phyloP scores from a whole-genome alignment of 92 coral and sea anemone genomes.

The Bergia sp. region DNA sequence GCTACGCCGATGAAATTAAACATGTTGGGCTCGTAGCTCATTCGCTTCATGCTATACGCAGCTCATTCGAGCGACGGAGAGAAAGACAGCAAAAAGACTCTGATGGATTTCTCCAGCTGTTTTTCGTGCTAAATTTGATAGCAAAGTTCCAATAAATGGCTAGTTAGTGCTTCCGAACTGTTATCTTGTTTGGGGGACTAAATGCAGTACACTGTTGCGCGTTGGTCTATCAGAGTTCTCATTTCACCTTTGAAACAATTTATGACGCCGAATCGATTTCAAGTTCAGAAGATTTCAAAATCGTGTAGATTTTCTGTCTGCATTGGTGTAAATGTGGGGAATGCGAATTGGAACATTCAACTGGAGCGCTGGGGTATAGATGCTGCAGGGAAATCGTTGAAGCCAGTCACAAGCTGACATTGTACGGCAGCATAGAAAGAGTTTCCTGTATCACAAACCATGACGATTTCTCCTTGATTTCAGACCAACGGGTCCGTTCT shows the following conservation, averaged over 20 bases:
- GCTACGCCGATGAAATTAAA: not conserved
- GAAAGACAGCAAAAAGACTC: slow-evolving; percentile 22
- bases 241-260: slow-evolving; percentile 2
- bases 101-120: slow-evolving; percentile 22
- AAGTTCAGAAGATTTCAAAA: slow-evolving; percentile 1
- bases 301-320: not conserved
- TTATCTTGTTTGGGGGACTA: too few relatives aligned
- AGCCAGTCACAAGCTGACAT: too few relatives aligned
- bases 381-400: slow-evolving; percentile 32
- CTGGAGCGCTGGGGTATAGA: slow-evolving; percentile 12
- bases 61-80: slow-evolving; percentile 32
- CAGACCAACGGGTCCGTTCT: too few relatives aligned
- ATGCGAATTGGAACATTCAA: slow-evolving; percentile 15
- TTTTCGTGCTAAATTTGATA: slow-evolving; percentile 29
- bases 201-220: too few relatives aligned
- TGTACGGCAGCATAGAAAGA: too few relatives aligned
- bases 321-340: slow-evolving; percentile 29
- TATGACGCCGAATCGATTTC: not conserved
- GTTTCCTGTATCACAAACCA: too few relatives aligned
- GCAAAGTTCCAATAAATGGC: not conserved
- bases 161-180: too few relatives aligned
- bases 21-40: too few relatives aligned
- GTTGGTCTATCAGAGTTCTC: not conserved
- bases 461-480: too few relatives aligned
- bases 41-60: slow-evolving; percentile 3